Evolutionary conservation across 35 echinoderm and acorn worm species (phyloP).

Genomic region (Nesometra sesokonis): DNA sequence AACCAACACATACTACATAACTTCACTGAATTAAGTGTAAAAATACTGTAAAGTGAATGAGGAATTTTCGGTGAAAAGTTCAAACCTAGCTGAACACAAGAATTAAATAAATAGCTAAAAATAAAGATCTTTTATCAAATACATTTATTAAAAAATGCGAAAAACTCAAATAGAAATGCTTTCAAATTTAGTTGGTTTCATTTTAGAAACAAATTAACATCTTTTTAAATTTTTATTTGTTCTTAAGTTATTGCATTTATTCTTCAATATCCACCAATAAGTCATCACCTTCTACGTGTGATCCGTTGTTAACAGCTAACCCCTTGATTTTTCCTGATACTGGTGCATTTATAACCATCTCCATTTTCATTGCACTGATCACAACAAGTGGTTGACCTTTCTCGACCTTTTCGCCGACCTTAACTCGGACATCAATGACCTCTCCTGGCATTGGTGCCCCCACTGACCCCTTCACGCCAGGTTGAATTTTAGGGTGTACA

Average conservation of each 20-base stretch:
- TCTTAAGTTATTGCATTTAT: neutral
- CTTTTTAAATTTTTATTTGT: neutral
- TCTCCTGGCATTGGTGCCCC: constrained; percentile 91
- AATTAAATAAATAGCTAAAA: too few relatives aligned
- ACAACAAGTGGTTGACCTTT: constrained; percentile 81
- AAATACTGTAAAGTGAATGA: too few relatives aligned
- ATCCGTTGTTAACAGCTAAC: constrained; percentile 49
- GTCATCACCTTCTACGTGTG: constrained; percentile 75
- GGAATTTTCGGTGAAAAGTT: too few relatives aligned
- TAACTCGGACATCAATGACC: constrained; percentile 72
- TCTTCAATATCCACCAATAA: constrained; percentile 69
- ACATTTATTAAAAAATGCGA: too few relatives aligned
- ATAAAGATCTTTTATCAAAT: too few relatives aligned
- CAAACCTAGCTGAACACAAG: too few relatives aligned
- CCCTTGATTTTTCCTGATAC: constrained; percentile 68
- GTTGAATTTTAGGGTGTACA: constrained; percentile 76
- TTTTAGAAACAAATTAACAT: too few relatives aligned
- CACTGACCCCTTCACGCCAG: constrained; percentile 77
- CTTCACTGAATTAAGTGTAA: too few relatives aligned
- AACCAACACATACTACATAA: too few relatives aligned
- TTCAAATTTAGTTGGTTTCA: too few relatives aligned
- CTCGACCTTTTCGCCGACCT: constrained; percentile 59
- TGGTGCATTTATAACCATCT: constrained; percentile 93
- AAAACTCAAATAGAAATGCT: too few relatives aligned
- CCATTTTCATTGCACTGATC: constrained; percentile 99